Conservation (phyloP, 2,888 invertebrate species). For the Leptinotarsa haldemani region DNA sequence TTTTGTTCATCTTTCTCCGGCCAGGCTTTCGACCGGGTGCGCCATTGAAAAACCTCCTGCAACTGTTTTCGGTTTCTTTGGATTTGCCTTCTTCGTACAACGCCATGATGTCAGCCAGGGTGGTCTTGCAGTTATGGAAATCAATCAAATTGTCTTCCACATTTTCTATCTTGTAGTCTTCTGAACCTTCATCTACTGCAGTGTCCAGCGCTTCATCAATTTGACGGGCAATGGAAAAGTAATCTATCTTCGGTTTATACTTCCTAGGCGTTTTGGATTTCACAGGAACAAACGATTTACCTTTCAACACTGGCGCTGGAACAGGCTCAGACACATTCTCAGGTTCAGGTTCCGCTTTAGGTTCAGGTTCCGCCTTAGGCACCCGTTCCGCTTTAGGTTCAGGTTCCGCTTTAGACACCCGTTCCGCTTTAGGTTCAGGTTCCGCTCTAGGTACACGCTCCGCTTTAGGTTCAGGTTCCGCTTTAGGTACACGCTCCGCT, state of each 20-base stretch:
- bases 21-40: slow-evolving; percentile 59
- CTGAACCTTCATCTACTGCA: slow-evolving; percentile 48
- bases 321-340: slow-evolving; percentile 18
- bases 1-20: slow-evolving; percentile 76
- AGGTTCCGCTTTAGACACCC: neutral
- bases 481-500: neutral
- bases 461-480: no score
- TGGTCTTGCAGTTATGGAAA: slow-evolving; percentile 51
- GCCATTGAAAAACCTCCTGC: slow-evolving; percentile 48
- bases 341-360: neutral
- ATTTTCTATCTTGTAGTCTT: slow-evolving; percentile 47
- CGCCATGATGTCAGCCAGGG: slow-evolving; percentile 59
- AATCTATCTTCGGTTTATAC: slow-evolving; percentile 57
- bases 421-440: slow-evolving; percentile 3
- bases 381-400: neutral
- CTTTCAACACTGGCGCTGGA: neutral
- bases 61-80: slow-evolving; percentile 56
- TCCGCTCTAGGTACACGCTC: neutral
- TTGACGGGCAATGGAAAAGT: slow-evolving; percentile 61
- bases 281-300: neutral
- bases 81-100: slow-evolving; percentile 65
- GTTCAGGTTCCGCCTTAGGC: no score
- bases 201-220: slow-evolving; percentile 65
- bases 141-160: slow-evolving; percentile 62
- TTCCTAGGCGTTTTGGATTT: slow-evolving; percentile 50